phyloP scores from a whole-genome alignment of 1,140 invertebrate genomes.

The Probaryconus sp. region DNA sequence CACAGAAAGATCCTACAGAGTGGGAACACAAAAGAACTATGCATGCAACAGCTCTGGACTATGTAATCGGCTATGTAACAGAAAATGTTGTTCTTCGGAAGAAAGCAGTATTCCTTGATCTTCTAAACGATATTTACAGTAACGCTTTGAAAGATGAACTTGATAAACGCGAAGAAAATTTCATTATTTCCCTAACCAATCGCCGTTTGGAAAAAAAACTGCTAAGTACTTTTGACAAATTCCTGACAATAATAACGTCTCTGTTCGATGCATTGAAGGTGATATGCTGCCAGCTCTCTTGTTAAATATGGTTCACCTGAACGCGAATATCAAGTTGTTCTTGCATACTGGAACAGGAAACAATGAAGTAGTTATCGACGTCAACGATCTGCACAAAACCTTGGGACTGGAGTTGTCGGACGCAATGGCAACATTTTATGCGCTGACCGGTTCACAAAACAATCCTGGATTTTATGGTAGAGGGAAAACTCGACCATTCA shows the following conservation, averaged over 20 bases:
- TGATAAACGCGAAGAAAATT: no score
- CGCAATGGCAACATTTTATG: constrained; percentile 62
- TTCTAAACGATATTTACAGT: no score
- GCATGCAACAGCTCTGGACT: no score
- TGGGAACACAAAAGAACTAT: no score
- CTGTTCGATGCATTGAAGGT: constrained; percentile 48
- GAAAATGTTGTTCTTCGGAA: no score
- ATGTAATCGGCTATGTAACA: no score
- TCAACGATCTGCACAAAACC: background rate
- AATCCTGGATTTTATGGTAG: constrained; percentile 68
- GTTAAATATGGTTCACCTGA: constrained; percentile 46
- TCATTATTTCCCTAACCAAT: no score
- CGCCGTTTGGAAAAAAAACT: no score
- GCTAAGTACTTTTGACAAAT: no score
- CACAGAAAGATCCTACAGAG: no score
- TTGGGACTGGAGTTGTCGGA: constrained; percentile 7
- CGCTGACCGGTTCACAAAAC: constrained; percentile 72
- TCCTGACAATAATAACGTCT: constrained; percentile 16
- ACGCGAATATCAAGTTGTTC: background rate
- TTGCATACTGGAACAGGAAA: constrained; percentile 14
- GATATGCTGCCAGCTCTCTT: constrained; percentile 64
- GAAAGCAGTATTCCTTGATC: no score
- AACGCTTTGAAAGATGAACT: no score
- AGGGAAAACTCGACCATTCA: constrained; percentile 63
- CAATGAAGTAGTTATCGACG: constrained; percentile 3